Conservation (phyloP, 1,140 invertebrate genomes). For the Oreohelix idahoensis region DNA sequence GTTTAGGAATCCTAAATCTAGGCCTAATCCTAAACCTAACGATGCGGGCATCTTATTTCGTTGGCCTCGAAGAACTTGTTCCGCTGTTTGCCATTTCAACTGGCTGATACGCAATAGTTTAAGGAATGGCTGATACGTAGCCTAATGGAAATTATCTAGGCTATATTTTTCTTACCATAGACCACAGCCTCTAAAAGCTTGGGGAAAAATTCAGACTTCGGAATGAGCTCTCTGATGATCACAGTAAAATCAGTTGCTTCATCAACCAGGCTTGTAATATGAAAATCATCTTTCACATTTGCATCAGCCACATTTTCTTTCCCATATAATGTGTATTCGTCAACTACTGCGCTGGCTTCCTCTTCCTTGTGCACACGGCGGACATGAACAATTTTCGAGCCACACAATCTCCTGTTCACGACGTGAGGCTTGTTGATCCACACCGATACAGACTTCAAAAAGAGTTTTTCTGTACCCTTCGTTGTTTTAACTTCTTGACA, state of each 20-base stretch:
- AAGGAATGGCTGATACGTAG: too few species aligned
- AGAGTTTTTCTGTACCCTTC: conserved; percentile 34
- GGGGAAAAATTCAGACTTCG: conserved; percentile 57
- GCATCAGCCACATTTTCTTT: neutral
- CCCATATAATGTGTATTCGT: neutral
- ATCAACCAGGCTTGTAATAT: conserved; percentile 15
- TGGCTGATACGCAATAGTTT: too few species aligned
- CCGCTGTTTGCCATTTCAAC: too few species aligned
- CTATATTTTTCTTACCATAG: conserved; percentile 66
- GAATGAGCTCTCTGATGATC: conserved; percentile 57
- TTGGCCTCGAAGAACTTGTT: too few species aligned
- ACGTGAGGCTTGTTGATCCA: conserved; percentile 74
- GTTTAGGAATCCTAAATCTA: too few species aligned
- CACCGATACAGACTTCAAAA: conserved; percentile 65
- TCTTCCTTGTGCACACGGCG: neutral
- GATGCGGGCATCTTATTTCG: too few species aligned
- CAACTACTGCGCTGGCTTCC: neutral
- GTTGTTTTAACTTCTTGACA: conserved; percentile 25
- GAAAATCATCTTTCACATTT: neutral
- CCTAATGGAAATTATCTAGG: too few species aligned
- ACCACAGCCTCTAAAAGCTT: conserved; percentile 60
- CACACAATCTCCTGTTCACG: conserved; percentile 70
- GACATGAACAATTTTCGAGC: conserved; percentile 54
- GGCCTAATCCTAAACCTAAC: too few species aligned
- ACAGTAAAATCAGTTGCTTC: conserved; percentile 19